Evolutionary conservation across 2,113 vertebrate species (phyloP), one percentile per base, ranked within the genome.

Genomic region (Sprattus sprattus): DNA sequence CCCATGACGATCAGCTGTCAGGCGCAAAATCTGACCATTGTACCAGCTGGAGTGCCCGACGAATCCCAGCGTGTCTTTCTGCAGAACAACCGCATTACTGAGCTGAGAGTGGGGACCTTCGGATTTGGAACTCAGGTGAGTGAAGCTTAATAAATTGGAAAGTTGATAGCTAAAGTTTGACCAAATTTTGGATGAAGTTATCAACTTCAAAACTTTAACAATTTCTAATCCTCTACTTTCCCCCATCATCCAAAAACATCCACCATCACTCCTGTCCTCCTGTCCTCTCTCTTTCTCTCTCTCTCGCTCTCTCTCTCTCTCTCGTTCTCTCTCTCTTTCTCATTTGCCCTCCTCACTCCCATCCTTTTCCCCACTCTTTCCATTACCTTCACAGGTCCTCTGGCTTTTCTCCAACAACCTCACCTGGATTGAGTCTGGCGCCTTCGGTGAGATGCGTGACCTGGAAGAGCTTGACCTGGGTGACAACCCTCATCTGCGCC

Each of bases 341-440:
- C 3, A 83, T 25, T 1, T 45, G 46, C 44, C 57, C 6, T 6
- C 4, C 28, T 67, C 32, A 22, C 18, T 78, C 64, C 13, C 25
- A 71, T 22, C n/a, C 13, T 25, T 54, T 39, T 49, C 20, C 22
- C 60, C 7, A 16, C 49, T 54, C 10, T 64, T 60, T 84, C 80
- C 11, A 16, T 67, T 49, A n/a, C 7, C 39, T 32, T 80, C 84
- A 15, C 60, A 96, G 95, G 95, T 98, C 89, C 96, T 99, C 92
- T 99, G 98, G 97, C 97, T 99, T 86, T 99, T 98, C 92, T 96
- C 98, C 89, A 99, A 99, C 96, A 99, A 99, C 94, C 97, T 99
- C 92, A 97, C 97, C 46, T 95, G 96, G 95, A 97, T 99, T 91
- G 96, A 98, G 92, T 97, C 96, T 10, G 97, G 97, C 86, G 96